Base-by-base conservation (phyloP, 2,797 vertebrate species). In the Sternotherus odoratus region DNA sequence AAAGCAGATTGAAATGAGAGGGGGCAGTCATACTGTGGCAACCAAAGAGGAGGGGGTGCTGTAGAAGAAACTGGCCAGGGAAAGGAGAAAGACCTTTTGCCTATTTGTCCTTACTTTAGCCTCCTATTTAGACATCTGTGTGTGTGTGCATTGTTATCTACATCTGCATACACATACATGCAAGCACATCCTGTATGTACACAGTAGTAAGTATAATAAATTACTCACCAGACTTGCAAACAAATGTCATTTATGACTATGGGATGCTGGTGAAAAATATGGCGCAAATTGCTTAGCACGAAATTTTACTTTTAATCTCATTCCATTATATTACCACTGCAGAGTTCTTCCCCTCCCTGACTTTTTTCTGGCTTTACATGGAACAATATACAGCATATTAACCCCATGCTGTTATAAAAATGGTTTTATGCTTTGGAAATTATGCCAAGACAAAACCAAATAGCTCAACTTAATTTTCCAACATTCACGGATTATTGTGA, bases 401-500 rank as follows among this genome's bases (percentile, higher is more conserved):
- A 83, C 91, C 95, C 88, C 97, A 97, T 96, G 97, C 97, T 97
- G 97, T 96, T 97, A 96, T 95, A 98, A 97, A 96, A 98, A 98
- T 96, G 95, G 97, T 85, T 97, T 96, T 90, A 78, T 72, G 90
- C 92, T 97, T 98, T 97, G 98, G 97, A 98, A 98, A 99, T 98
- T 98, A 97, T 95, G 69, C 86, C 86, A 92, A 93, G 94, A 96
- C 96, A 96, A 96, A 96, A 91, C 94, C 92, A 97, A 97, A 91
- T 94, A 96, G 95, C 94, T 97, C 50, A 66, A 97, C 97, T 98
- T 98, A 98, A 99, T 98, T 98, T 60, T 60, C 21, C 98, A 97
- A 93, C 91, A 88, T 96, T 96, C 94, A 94, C 92, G 95, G 91
- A 0, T 92, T 95, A 95, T 91, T 97, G 93, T 86, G 93, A 94